These are phyloP conservation scores for Ptilonorhynchus violaceus DNA, from an alignment of 2,113 vertebrate species.

Conservation along the genomic window DNA sequence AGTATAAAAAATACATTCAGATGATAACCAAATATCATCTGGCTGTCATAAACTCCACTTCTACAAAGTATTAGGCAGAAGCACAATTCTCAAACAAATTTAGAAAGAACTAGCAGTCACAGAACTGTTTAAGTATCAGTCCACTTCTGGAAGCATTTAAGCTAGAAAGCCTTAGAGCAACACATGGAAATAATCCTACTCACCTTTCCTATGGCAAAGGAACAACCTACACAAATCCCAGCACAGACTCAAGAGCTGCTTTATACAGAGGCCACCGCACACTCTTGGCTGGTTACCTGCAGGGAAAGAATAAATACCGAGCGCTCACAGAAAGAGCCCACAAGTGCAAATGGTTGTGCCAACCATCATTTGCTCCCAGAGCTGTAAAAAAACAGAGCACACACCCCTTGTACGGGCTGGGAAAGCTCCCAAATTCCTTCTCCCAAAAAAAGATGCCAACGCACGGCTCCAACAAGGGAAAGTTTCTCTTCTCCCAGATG, in stretches of 20 bases:
- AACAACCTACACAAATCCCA: neutral
- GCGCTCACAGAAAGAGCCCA: neutral
- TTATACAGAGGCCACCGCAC: neutral
- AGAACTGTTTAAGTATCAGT: neutral
- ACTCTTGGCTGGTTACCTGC: conserved; percentile 10
- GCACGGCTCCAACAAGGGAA: neutral
- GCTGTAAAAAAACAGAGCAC: neutral
- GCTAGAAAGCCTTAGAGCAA: neutral
- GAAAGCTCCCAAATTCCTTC: neutral
- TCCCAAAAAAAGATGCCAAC: neutral
- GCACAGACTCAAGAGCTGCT: neutral
- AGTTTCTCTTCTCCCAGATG: neutral
- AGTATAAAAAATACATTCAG: neutral
- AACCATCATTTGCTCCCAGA: neutral
- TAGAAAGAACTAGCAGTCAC: neutral
- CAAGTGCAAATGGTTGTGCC: neutral
- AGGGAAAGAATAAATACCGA: neutral
- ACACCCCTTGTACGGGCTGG: accelerated
- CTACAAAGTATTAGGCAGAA: neutral
- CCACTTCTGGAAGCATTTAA: neutral
- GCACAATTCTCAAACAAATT: neutral
- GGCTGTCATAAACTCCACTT: neutral
- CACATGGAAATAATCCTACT: conserved; percentile 32
- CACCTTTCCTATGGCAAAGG: neutral
- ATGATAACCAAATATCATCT: neutral